phyloP scores from a whole-genome alignment of 2,888 invertebrate species.

The Athrips mouffetella region DNA sequence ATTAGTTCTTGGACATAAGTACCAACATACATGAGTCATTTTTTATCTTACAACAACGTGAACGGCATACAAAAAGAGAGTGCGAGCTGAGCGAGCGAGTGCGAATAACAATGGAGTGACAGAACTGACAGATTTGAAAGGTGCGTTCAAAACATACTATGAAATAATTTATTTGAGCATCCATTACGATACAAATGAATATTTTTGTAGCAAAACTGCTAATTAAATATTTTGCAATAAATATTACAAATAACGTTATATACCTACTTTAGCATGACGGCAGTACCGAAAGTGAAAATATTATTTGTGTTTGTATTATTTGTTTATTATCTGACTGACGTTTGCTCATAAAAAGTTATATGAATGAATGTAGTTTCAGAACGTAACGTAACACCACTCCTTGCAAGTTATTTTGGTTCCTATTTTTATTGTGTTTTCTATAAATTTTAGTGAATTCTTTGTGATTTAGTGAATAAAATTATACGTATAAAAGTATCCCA shows the following conservation, averaged over 20 bases:
- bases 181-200: no score
- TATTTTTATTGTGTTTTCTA: slow-evolving; percentile 19
- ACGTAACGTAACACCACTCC: slow-evolving; percentile 42
- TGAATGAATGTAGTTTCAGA: slow-evolving; percentile 27
- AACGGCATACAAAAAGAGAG: slow-evolving; percentile 6
- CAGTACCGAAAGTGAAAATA: no score
- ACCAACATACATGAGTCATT: slow-evolving; percentile 9
- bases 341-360: not conserved
- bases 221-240: no score
- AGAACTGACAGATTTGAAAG: slow-evolving; percentile 31
- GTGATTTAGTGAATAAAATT: slow-evolving; percentile 5
- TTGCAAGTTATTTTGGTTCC: slow-evolving; percentile 34
- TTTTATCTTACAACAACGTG: slow-evolving; percentile 12
- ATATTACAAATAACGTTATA: no score
- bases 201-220: no score
- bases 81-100: not conserved
- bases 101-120: slow-evolving; percentile 31
- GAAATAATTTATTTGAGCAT: not conserved
- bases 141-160: slow-evolving; percentile 33
- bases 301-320: no score
- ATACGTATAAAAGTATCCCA: slow-evolving; percentile 16
- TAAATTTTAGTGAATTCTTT: slow-evolving; percentile 14
- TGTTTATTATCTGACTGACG: slow-evolving; percentile 7
- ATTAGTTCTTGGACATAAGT: not conserved
- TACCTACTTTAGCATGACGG: no score